A percentile compares a stretch with the other conserved stretches of the same genome.
phyloP scores from a whole-genome alignment of 2,113 vertebrate genomes.

The Anoura caudifer region DNA sequence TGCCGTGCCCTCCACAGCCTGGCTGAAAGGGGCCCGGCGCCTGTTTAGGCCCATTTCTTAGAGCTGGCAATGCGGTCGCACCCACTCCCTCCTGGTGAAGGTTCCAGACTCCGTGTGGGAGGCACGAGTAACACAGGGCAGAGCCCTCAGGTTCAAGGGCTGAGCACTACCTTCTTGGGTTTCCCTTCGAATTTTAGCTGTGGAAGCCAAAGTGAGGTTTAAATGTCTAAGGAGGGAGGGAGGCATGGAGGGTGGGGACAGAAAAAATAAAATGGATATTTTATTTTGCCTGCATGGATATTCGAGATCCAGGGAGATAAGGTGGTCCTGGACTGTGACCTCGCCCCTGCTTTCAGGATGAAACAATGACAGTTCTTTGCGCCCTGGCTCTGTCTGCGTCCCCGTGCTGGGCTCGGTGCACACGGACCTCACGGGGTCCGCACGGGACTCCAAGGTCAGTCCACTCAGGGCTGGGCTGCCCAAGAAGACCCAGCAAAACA shows the following conservation, averaged over 20 bases:
- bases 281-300: not conserved
- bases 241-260: not conserved
- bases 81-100: not conserved
- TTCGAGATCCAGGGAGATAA: not conserved
- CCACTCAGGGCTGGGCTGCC: not conserved
- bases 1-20: not conserved
- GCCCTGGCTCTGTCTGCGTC: not conserved
- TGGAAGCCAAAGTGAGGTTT: slow-evolving; percentile 41
- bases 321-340: not conserved
- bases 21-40: not conserved
- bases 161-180: not conserved
- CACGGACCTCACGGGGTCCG: not conserved
- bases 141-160: not conserved
- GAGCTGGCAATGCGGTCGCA: not conserved
- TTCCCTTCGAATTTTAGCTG: not conserved
- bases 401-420: not conserved
- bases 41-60: not conserved
- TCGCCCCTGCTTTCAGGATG: not conserved
- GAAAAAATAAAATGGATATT: slow-evolving; percentile 20
- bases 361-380: not conserved
- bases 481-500: not conserved
- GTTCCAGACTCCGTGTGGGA: not conserved
- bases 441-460: not conserved
- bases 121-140: not conserved
- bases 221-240: not conserved